Conservation (phyloP, 2,113 vertebrate genomes). For the Pollimyrus isidori region DNA sequence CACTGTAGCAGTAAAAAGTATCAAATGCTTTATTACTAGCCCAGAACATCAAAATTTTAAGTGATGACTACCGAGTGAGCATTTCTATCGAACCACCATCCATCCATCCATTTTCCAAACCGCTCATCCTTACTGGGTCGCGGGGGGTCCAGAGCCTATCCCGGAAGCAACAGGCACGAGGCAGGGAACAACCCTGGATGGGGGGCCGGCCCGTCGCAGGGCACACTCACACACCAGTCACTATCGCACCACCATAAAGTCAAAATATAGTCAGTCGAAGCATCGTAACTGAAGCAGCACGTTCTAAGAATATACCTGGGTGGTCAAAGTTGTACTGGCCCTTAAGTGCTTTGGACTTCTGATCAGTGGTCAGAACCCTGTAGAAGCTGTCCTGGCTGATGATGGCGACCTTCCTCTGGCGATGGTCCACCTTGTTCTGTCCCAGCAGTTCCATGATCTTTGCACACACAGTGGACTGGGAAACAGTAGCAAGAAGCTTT, state of each 20-base stretch:
- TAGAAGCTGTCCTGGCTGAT: conserved; percentile 95
- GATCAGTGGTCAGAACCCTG: conserved; percentile 78
- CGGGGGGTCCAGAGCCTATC: no score
- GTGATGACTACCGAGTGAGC: not conserved
- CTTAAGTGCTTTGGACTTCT: conserved; percentile 83
- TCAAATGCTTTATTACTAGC: not conserved
- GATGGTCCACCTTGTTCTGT: conserved; percentile 88
- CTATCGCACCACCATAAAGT: not conserved
- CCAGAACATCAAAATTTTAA: not conserved
- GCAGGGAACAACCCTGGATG: no score
- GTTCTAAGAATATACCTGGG: conserved; percentile 63
- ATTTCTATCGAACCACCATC: no score
- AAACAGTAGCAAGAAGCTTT: not conserved
- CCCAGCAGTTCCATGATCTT: conserved; percentile 98
- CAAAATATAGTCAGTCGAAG: not conserved
- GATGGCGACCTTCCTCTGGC: conserved; percentile 84
- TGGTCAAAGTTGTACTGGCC: conserved; percentile 98
- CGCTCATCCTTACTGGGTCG: no score
- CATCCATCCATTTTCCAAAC: no score
- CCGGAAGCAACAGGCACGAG: no score
- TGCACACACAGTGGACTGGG: conserved; percentile 90
- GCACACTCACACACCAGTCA: no score
- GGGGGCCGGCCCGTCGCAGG: no score
- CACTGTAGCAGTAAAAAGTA: not conserved
- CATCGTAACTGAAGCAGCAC: not conserved